Base-by-base conservation (phyloP, 2,113 vertebrate species). In the Nyctereutes procyonoides region DNA sequence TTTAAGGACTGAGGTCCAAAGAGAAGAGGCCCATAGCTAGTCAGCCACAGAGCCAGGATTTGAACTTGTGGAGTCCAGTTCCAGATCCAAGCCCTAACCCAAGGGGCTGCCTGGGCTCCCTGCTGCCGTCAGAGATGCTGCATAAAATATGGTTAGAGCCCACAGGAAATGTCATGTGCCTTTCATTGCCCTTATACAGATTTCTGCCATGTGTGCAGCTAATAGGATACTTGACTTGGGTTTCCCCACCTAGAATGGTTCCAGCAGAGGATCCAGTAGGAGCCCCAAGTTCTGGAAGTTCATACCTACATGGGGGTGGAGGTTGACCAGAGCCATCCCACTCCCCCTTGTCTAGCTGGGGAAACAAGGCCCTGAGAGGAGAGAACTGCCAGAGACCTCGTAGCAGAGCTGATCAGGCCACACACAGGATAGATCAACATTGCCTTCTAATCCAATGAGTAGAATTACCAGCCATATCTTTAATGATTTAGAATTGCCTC, bases 231-330 rank as follows among this genome's bases (percentile, higher is more conserved):
- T 3, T 32, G 13, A 12, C 26, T 53, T 11, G 77, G 32, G 58
- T 30, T 28, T 58, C 65, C 6, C 86, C 30, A 28, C 19, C 48
- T 10, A 4, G 74, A 92, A n/a, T 35, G 35, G 51, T 58, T 53
- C 51, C 48, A 35, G 26, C 11, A 8, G 35, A 88, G 19, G 77
- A 43, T 65, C 56, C 83, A 80, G n/a, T 53, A 65, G 55, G 65
- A 69, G 38, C 84, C 82, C 63, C 63, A 43, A 35, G n/a, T 62
- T 76, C 85, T 51, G 19, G 51, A 83, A 24, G 51, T 56, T 82
- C 9, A 0, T 71, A 65, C 30, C 56, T 92, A 6, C 20, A 3
- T 4, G 0, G 60, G 38, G 14, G 28, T 53, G 14, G 0, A n/a
- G 26, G 12, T 20, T 71, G 16, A 62, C 48, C 56, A 58, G 69